Evolutionary conservation across 2,797 vertebrate species (phyloP), one percentile per base, ranked within the genome.

Genomic region (Calcarius lapponicus): DNA sequence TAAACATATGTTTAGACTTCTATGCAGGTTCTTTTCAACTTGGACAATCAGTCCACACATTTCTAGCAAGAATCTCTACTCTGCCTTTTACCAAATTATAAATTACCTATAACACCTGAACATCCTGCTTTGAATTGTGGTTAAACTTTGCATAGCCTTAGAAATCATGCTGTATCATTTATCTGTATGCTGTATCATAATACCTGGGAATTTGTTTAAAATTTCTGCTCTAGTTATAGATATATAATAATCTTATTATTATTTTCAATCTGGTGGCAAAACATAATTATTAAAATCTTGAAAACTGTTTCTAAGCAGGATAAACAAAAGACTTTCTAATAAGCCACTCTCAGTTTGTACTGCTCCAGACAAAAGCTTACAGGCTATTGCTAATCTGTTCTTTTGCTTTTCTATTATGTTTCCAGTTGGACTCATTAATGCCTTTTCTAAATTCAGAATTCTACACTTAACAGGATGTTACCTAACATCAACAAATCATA

Each of bases 161-260:
- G 43, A 67, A 86, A 81, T 69, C 47, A 81, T 2, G 3, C 9
- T 79, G 31, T 51, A 31, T 42, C 21, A 17, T 40, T 73, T 54
- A 76, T 22, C 32, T 43, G 12, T n/a, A 60, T 9, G 32, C 18
- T 60, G 32, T 38, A 67, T 28, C 38, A 22, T n/a, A 74, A 50
- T 36, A 80, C 10, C 28, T 70, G 22, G 16, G 48, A 82, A 66
- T 3, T 65, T 50, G 7, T 26, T 79, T 42, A 54, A 76, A 73
- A 76, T 12, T 76, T 86, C 28, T 56, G 7, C 20, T 42, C 13
- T 50, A 50, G 14, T 48, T 82, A 73, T 10, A 91, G 28, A 26
- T 5, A 43, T 0, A 0, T 22, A 40, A 36, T 58, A 17, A 58
- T 18, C 28, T 70, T 80, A 4, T 21, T 62, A 42, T 2, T 38